Evolutionary conservation across 1,140 invertebrate species (phyloP).

Genomic region (Drosophila nigromelanica): DNA sequence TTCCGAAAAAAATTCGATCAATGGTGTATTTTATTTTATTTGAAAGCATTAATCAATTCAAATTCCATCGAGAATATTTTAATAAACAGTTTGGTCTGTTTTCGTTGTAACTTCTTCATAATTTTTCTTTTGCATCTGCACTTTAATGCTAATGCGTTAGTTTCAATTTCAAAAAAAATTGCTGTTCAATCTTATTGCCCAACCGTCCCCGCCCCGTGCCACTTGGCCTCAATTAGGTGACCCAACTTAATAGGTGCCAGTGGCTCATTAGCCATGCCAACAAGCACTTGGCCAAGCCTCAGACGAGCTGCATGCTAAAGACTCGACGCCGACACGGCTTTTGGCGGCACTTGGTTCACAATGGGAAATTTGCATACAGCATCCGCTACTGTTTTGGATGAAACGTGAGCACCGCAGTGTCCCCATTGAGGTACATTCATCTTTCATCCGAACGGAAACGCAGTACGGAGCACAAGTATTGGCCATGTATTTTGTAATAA

Average conservation of each 20-base stretch:
- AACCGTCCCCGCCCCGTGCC: slow-evolving; percentile 2
- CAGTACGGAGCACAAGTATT: background rate
- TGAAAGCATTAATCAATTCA: too few species aligned
- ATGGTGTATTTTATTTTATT: too few species aligned
- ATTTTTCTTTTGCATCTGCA: too few species aligned
- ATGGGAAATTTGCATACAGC: slow-evolving; percentile 75
- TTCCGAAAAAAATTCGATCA: too few species aligned
- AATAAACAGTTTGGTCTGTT: background rate
- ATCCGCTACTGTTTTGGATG: slow-evolving; percentile 73
- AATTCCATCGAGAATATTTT: too few species aligned
- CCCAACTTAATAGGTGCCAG: slow-evolving; percentile 60
- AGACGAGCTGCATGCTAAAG: slow-evolving; percentile 61
- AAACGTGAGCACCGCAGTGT: slow-evolving; percentile 53
- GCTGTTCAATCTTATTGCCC: slow-evolving; percentile 32
- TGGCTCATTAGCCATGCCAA: slow-evolving; percentile 73
- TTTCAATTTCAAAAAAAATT: slow-evolving; percentile 59
- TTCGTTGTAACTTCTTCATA: background rate
- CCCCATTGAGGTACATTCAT: slow-evolving; percentile 28
- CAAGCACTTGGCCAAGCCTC: slow-evolving; percentile 72
- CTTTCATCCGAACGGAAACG: slow-evolving; percentile 59
- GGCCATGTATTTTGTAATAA: slow-evolving; percentile 66
- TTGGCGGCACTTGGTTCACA: slow-evolving; percentile 66
- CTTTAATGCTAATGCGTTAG: background rate
- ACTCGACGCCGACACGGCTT: slow-evolving; percentile 48
- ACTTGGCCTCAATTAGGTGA: slow-evolving; percentile 77